These are phyloP conservation scores for Channa argus DNA, from an alignment of 2,113 vertebrate genomes.

Conservation along the genomic window DNA sequence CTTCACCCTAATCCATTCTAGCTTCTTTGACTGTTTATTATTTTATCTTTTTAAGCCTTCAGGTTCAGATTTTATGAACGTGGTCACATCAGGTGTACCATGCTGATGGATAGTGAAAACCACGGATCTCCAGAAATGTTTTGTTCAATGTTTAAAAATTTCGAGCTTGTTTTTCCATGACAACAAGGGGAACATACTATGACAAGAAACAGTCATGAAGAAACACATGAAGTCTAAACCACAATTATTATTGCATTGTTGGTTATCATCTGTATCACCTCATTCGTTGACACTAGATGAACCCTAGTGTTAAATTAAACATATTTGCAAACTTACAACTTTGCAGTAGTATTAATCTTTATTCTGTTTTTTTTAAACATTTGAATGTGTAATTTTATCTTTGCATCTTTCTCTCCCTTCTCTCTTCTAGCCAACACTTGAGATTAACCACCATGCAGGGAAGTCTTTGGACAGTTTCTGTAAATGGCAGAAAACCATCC, in stretches of 20 bases:
- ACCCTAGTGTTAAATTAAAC: background rate
- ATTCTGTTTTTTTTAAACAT: background rate
- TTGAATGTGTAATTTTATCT: background rate
- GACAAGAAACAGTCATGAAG: too few species aligned
- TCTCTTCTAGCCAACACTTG: slow-evolving; percentile 89
- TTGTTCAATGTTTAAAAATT: too few species aligned
- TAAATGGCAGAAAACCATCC: slow-evolving; percentile 98
- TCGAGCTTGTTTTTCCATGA: too few species aligned
- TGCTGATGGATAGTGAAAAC: slow-evolving; percentile 1
- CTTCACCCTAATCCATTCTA: slow-evolving; percentile 15
- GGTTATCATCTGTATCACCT: background rate
- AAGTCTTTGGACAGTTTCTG: slow-evolving; percentile 99
- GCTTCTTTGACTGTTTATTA: background rate
- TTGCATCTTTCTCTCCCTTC: slow-evolving; percentile 16
- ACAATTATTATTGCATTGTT: slow-evolving; percentile 24
- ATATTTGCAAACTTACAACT: background rate
- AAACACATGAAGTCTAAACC: too few species aligned
- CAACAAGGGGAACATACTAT: too few species aligned
- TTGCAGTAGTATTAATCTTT: background rate
- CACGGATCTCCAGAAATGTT: background rate
- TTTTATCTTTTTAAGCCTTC: too few species aligned
- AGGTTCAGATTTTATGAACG: background rate
- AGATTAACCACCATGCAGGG: slow-evolving; percentile 96
- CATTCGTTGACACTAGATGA: slow-evolving; percentile 11
- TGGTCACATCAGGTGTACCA: background rate